These are phyloP conservation scores for Catagonus wagneri DNA, from an alignment of 2,113 vertebrate species.

Conservation along the genomic window DNA sequence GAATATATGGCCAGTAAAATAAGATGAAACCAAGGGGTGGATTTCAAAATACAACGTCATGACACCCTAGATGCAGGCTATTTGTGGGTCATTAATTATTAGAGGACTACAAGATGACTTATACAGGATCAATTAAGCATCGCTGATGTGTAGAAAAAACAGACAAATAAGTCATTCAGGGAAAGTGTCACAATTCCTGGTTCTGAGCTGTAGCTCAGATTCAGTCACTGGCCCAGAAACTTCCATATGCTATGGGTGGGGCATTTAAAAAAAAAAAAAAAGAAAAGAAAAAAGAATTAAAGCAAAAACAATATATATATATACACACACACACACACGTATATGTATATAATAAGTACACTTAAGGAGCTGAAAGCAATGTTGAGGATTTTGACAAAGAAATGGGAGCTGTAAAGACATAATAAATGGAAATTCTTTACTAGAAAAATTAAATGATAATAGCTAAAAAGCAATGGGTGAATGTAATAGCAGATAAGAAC, in stretches of 20 bases:
- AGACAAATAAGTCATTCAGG: neutral
- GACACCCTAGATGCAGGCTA: neutral
- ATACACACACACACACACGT: too few relatives aligned
- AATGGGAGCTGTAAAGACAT: neutral
- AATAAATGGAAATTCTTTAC: neutral
- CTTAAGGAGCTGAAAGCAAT: neutral
- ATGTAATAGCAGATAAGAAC: neutral
- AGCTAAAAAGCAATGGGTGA: neutral
- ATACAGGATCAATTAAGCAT: neutral
- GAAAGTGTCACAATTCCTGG: neutral
- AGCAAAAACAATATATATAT: too few relatives aligned
- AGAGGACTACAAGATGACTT: neutral
- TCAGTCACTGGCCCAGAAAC: too few relatives aligned
- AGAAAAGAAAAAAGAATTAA: too few relatives aligned
- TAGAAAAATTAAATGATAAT: neutral
- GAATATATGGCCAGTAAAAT: neutral
- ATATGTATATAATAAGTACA: too few relatives aligned
- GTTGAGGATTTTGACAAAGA: neutral
- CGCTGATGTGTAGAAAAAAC: neutral
- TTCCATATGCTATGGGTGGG: too few relatives aligned
- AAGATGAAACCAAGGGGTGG: neutral
- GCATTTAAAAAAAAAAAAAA: too few relatives aligned
- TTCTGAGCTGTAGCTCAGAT: neutral
- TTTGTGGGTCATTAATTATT: neutral
- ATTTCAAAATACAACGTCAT: neutral